Percentiles rank a stretch among this genome's conserved stretches.
These are phyloP conservation scores for Raphicerus campestris DNA, from an alignment of 2,113 vertebrate genomes.

Conservation along the genomic window DNA sequence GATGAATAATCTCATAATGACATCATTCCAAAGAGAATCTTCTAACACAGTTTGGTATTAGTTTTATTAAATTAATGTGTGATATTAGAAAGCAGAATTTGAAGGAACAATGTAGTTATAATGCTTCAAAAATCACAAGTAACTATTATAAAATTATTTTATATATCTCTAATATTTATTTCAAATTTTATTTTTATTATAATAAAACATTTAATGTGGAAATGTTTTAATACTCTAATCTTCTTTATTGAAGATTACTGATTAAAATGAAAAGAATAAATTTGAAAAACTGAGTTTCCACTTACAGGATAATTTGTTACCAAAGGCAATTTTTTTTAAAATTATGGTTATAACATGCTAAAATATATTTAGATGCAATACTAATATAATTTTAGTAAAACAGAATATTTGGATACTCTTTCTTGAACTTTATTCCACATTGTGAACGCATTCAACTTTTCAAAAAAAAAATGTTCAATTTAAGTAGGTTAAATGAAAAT, in stretches of 20 bases:
- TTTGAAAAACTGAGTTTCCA: neutral
- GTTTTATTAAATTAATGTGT: neutral
- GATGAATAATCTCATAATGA: neutral
- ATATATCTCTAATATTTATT: neutral
- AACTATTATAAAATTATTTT: neutral
- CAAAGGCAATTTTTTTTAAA: neutral
- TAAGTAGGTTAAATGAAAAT: conserved; percentile 28
- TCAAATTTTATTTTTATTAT: neutral
- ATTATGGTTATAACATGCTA: neutral
- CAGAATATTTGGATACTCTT: neutral
- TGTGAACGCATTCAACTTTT: neutral
- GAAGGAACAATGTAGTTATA: neutral
- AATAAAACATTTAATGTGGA: neutral
- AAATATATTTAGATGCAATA: neutral
- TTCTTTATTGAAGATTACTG: neutral
- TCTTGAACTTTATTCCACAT: neutral
- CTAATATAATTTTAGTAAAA: neutral
- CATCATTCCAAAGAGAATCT: neutral
- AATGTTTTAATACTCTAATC: neutral
- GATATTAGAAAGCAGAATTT: neutral
- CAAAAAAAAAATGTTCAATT: neutral
- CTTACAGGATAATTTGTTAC: neutral
- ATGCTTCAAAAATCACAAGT: neutral
- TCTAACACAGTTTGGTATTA: neutral
- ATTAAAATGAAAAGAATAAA: neutral